Percentiles rank a stretch among this genome's conserved stretches.
Conservation (phyloP, 2,797 vertebrate genomes). For the Macropus fuliginosus region DNA sequence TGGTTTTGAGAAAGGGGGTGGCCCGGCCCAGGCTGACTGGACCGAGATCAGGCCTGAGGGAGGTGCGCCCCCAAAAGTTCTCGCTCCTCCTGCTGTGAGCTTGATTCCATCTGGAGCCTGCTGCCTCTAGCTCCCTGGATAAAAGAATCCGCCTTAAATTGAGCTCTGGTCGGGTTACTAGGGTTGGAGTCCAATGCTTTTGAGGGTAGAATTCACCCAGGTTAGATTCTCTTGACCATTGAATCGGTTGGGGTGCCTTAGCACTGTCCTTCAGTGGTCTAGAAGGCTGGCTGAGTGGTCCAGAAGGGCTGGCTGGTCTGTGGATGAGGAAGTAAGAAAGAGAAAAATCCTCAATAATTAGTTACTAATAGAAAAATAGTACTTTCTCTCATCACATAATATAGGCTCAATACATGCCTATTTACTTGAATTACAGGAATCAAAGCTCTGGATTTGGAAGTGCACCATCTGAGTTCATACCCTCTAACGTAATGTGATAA, state of each 20-base stretch:
- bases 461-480: background rate
- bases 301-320: too few relatives aligned
- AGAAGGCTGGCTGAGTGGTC: too few relatives aligned
- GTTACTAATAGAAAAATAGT: too few relatives aligned
- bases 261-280: too few relatives aligned
- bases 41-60: too few relatives aligned
- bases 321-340: too few relatives aligned
- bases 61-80: background rate
- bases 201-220: background rate
- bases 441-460: background rate
- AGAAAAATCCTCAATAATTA: too few relatives aligned
- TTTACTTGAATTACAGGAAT: background rate
- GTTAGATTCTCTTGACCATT: background rate
- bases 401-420: background rate
- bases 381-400: background rate
- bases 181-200: background rate
- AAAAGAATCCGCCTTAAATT: background rate
- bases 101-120: background rate
- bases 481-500: background rate
- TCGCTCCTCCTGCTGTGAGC: background rate
- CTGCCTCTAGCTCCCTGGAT: background rate
- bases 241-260: background rate
- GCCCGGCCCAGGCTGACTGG: background rate
- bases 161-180: background rate
- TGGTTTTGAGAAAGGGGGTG: background rate